These are phyloP conservation scores for Hemibagrus guttatus DNA, from an alignment of 2,797 vertebrate species.

Conservation along the genomic window DNA sequence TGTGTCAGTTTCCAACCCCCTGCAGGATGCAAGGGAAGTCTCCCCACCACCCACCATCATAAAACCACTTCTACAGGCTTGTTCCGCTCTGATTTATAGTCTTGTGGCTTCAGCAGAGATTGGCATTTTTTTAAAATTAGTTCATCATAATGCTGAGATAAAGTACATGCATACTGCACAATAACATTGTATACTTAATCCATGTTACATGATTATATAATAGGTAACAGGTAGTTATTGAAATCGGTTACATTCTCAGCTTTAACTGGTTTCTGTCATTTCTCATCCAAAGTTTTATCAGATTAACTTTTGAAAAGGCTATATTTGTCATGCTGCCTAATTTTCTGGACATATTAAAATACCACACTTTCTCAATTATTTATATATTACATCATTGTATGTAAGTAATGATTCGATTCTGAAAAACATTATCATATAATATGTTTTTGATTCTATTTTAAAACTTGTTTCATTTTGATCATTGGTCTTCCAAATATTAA, in stretches of 20 bases:
- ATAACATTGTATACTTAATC: not conserved
- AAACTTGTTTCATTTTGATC: not conserved
- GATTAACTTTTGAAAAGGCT: not conserved
- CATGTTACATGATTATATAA: not conserved
- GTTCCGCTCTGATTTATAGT: constrained; percentile 76
- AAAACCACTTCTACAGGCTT: constrained; percentile 72
- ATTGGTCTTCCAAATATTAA: not conserved
- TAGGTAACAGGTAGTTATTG: not conserved
- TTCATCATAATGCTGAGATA: not conserved
- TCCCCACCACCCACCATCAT: constrained; percentile 65
- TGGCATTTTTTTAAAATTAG: constrained; percentile 63
- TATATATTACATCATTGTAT: not conserved
- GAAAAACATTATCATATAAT: not conserved
- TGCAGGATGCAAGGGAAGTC: constrained; percentile 79
- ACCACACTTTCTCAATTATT: not conserved
- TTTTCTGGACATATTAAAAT: not conserved
- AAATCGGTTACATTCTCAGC: not conserved
- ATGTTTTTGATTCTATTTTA: not conserved
- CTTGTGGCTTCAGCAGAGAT: constrained; percentile 66
- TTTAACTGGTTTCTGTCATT: not conserved
- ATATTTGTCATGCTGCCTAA: not conserved
- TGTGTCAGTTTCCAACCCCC: constrained; percentile 71
- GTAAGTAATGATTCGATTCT: not conserved
- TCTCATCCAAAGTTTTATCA: not conserved
- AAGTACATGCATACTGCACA: not conserved